Base-by-base conservation (phyloP, 2,888 invertebrate species). In the Gibbula magus region DNA sequence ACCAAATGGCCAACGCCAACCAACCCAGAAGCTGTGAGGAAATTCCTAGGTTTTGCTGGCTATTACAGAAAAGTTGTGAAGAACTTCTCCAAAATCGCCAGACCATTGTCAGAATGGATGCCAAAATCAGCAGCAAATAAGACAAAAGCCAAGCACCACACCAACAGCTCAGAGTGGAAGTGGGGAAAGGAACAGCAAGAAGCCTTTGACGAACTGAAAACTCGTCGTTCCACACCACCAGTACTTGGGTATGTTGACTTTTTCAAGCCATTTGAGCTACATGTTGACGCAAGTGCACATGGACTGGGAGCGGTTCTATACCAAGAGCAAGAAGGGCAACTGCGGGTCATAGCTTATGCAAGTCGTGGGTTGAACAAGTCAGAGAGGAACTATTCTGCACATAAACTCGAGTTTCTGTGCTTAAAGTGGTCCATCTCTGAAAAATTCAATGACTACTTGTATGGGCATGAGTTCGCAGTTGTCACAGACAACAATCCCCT, bases 391-490 rank as follows among this genome's bases (percentile, higher is more conserved):
- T 84, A 83, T 39, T 67, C 81, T 13, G 75, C 81, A 2, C 83
- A 79, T 56, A 82, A 86, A 32, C 53, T 82, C 54, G 82, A 86
- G 45, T 84, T 82, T 54, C 51, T 86, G 0, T 70, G 80, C 0
- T 54, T 86, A 3, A 83, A 83, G 51, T 85, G 84, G 84, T 80
- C 81, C 0, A 73, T 84, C 5, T 80, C 81, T 0, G 83, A 84
- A 2, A 86, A 83, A 51, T 83, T 82, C 54, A 51, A 77, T 13
- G 74, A 74, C 20, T 51, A 79, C 39, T 51, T 83, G 22, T 81
- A 78, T 45, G 80, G 78, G 10, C 73, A 73, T 78, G 20, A 54
- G 20, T 84, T 84, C 56, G 56, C 70, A 13, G 83, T 85, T 20
- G 51, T 66, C 18, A 84, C 84, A 7, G 84, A 84, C n/a, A 74